A percentile compares a stretch with the other conserved stretches of the same genome.
Conservation (phyloP, 1,140 invertebrate species). For the Papilio glaucus region DNA sequence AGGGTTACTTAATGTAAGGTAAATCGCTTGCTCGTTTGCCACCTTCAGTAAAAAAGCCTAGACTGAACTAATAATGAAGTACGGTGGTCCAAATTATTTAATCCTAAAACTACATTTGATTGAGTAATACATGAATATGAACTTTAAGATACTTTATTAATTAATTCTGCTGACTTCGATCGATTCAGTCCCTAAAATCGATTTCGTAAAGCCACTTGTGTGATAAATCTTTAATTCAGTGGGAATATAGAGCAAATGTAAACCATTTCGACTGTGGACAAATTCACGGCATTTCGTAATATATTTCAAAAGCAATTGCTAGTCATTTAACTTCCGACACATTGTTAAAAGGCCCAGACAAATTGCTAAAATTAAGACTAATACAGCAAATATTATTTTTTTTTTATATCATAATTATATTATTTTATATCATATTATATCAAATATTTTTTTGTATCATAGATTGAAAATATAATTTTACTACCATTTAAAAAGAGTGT, state of each 20-base stretch:
- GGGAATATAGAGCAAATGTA: constrained; percentile 9
- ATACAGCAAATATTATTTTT: not conserved
- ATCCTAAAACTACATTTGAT: too few relatives aligned
- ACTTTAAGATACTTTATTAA: not conserved
- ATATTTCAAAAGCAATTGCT: constrained; percentile 15
- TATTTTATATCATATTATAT: too few relatives aligned
- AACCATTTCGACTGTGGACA: constrained; percentile 9
- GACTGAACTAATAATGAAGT: too few relatives aligned
- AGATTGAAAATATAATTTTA: too few relatives aligned
- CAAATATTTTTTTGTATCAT: too few relatives aligned
- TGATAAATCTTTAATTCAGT: constrained; percentile 26
- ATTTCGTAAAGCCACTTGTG: constrained; percentile 1
- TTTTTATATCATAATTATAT: too few relatives aligned
- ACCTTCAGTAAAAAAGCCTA: too few relatives aligned
- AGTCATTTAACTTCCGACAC: constrained; percentile 12
- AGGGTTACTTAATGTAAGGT: too few relatives aligned
- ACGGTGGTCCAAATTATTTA: too few relatives aligned
- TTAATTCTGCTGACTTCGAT: not conserved
- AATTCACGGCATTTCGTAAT: constrained; percentile 11
- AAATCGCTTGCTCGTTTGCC: too few relatives aligned
- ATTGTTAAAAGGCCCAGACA: constrained; percentile 13
- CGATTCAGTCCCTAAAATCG: not conserved
- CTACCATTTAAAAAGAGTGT: too few relatives aligned
- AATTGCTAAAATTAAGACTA: constrained; percentile 18
- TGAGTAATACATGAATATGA: too few relatives aligned